These are phyloP conservation scores for Lasaia peninsularis DNA, from an alignment of 1,140 invertebrate genomes.

Conservation along the genomic window DNA sequence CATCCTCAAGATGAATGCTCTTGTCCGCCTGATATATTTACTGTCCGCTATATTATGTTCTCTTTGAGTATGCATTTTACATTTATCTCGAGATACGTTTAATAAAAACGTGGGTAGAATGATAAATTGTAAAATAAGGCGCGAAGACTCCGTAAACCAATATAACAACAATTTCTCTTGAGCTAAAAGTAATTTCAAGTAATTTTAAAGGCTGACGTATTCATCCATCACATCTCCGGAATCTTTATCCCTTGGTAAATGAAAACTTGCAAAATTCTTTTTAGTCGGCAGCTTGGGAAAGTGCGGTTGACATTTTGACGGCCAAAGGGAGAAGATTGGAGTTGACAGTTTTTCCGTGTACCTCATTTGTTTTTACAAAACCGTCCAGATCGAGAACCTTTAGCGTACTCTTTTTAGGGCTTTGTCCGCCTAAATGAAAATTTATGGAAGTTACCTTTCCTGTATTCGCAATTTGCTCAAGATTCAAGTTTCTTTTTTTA, in stretches of 20 bases:
- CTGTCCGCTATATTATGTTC: slow-evolving; percentile 46
- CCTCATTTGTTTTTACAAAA: slow-evolving; percentile 24
- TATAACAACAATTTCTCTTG: slow-evolving; percentile 20
- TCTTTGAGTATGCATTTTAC: slow-evolving; percentile 21
- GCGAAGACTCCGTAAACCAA: slow-evolving; percentile 12
- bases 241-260: slow-evolving; percentile 33
- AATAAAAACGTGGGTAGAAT: slow-evolving; percentile 5
- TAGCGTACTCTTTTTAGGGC: neutral
- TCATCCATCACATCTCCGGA: slow-evolving; percentile 31
- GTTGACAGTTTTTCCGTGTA: slow-evolving; percentile 29
- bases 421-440: neutral
- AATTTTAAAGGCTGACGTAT: slow-evolving; percentile 32
- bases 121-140: slow-evolving; percentile 9
- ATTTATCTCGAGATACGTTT: slow-evolving; percentile 11
- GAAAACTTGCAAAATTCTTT: slow-evolving; percentile 36
- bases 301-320: slow-evolving; percentile 32
- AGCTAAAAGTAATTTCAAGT: slow-evolving; percentile 24
- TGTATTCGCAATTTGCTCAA: neutral
- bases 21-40: slow-evolving; percentile 67
- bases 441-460: neutral
- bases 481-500: neutral
- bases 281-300: slow-evolving; percentile 23
- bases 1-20: slow-evolving; percentile 66
- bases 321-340: slow-evolving; percentile 24
- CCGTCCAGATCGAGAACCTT: neutral